Base-by-base conservation (phyloP, 2,113 vertebrate species). In the Zosterops hypoxanthus region DNA sequence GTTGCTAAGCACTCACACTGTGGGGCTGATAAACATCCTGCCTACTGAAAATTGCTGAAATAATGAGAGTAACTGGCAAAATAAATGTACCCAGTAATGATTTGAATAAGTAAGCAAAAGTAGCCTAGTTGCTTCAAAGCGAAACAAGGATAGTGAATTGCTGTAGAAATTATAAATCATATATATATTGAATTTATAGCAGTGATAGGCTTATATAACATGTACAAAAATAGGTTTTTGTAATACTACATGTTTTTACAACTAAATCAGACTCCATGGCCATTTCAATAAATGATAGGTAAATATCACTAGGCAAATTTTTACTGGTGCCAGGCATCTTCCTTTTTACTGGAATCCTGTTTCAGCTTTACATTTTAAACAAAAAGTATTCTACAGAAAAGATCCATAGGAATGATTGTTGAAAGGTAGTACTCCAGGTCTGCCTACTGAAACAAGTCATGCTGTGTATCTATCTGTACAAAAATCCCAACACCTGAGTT, bases 391-490 rank as follows among this genome's bases (percentile, higher is more conserved):
- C 12, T 57, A 60, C 36, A 57, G 8, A 70, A 85, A 88, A 71
- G 4, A 55, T 33, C 5, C 24, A 25, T 14, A 44, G 10, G 0
- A 4, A 23, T 49, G 14, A 53, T 8, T 52, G 60, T n/a, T 61
- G 50, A 66, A 92, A 82, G 6, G 4, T 6, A 36, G 15, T 46
- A 50, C 29, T 71, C 18, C 19, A 77, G 15, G 26, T 73, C 60
- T 10, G 1, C 28, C 18, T 66, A 19, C 21, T 39, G 52, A 87
- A 93, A 75, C 12, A 63, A 8, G 60, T 63, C 5, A 20, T 50
- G 36, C 2, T 84, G 22, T 6, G 1, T 41, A 16, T 34, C n/a
- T 0, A 0, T 22, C 47, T 63, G 21, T 56, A 88, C 6, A 10
- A 50, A 85, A 90, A 59, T 56, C 23, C 26, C 64, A 41, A 57